Percentiles rank a stretch among this genome's conserved stretches.
Evolutionary conservation across 2,113 vertebrate genomes (phyloP).

Genomic region (Motacilla tschutschensis): DNA sequence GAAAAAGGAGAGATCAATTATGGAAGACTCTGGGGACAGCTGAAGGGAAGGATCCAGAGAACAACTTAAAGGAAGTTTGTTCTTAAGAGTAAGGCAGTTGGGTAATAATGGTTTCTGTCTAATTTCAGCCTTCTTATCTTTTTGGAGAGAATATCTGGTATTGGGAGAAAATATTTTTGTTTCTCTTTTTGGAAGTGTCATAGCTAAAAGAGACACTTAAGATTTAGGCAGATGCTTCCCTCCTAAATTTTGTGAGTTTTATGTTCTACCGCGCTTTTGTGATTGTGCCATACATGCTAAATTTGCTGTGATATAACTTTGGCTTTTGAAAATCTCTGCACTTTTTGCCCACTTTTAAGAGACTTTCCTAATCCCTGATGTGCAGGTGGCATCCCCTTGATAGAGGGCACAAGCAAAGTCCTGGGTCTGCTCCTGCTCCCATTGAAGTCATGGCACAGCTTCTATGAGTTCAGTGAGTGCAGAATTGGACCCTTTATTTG

Average conservation of each 20-base stretch:
- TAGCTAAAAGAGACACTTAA: constrained; percentile 1
- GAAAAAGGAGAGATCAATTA: background rate
- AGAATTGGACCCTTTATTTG: constrained; percentile 65
- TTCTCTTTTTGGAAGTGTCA: background rate
- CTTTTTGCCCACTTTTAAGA: constrained; percentile 53
- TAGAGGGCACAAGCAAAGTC: constrained; percentile 52
- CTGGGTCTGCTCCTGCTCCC: constrained; percentile 63
- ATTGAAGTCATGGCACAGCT: constrained; percentile 62
- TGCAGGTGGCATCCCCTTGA: constrained; percentile 55
- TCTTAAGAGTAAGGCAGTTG: background rate
- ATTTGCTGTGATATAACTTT: constrained; percentile 44
- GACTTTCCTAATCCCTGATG: constrained; percentile 55
- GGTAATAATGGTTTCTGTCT: background rate
- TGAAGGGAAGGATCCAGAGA: background rate
- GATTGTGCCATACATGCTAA: constrained; percentile 33
- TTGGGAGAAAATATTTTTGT: background rate
- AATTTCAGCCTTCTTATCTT: background rate
- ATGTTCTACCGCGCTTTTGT: constrained; percentile 38
- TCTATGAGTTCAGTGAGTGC: constrained; percentile 64
- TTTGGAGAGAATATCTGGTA: background rate
- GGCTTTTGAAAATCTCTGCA: constrained; percentile 40
- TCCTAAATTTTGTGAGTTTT: constrained; percentile 24
- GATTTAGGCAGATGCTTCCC: constrained; percentile 2
- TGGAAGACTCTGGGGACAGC: background rate
- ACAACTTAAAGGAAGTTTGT: background rate